These are phyloP conservation scores for Heterodera filipjevi DNA, from an alignment of 2,888 invertebrate species.

Conservation along the genomic window DNA sequence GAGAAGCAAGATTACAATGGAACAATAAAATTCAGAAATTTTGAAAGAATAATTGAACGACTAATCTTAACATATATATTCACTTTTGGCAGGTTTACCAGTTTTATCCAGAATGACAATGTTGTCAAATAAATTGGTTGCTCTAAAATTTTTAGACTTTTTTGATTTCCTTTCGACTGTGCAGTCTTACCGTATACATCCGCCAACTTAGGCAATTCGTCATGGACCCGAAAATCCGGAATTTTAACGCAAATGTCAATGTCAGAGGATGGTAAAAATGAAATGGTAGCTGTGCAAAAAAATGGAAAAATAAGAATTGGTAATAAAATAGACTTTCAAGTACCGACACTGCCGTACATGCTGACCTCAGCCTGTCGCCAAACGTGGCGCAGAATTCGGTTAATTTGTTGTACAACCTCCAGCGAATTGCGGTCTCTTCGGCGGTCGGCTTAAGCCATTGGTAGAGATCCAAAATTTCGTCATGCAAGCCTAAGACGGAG, in stretches of 20 bases:
- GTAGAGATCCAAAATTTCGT: conserved; percentile 96
- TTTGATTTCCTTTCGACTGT: not conserved
- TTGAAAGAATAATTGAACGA: too few relatives aligned
- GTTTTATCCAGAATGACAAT: conserved; percentile 97
- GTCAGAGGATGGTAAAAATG: conserved; percentile 91
- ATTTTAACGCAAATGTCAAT: conserved; percentile 76
- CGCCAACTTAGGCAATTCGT: conserved; percentile 21
- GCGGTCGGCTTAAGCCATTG: conserved; percentile 89
- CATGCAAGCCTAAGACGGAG: conserved; percentile 77
- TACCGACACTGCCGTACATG: conserved; percentile 95
- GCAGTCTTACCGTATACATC: conserved; percentile 14
- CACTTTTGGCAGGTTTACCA: too few relatives aligned
- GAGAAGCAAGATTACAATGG: too few relatives aligned
- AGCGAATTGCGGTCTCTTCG: conserved; percentile 79
- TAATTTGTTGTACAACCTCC: conserved; percentile 87
- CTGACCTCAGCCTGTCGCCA: conserved; percentile 73
- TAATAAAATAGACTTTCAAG: conserved; percentile 38
- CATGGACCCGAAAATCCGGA: conserved; percentile 4
- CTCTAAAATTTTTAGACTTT: not conserved
- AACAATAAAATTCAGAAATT: too few relatives aligned
- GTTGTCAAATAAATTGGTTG: conserved; percentile 28
- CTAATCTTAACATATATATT: too few relatives aligned
- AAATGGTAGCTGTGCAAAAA: conserved; percentile 77
- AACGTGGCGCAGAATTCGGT: conserved; percentile 67
- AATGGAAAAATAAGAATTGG: not conserved